Evolutionary conservation across 1,140 invertebrate genomes (phyloP).

Genomic region (Pachypeltis micranthus): DNA sequence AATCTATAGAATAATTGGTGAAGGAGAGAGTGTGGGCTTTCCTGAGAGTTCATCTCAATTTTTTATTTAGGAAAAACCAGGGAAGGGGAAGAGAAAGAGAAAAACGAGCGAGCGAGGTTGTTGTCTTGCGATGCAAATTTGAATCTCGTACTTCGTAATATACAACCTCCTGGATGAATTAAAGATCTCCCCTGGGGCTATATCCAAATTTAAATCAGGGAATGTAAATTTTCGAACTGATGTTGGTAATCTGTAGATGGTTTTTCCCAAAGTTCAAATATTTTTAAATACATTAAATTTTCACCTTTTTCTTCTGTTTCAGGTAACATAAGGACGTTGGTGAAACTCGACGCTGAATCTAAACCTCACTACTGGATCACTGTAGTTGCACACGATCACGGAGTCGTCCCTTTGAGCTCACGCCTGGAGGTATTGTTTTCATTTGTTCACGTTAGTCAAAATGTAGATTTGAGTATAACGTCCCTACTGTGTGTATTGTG

Average conservation of each 20-base stretch:
- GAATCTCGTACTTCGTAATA: background rate
- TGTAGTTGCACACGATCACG: constrained; percentile 79
- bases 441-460: no score
- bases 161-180: background rate
- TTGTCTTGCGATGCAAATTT: no score
- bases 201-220: background rate
- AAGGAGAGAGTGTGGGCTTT: no score
- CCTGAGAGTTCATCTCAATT: no score
- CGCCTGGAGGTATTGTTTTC: constrained; percentile 68
- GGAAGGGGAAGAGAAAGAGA: no score
- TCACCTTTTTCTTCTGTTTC: constrained; percentile 37
- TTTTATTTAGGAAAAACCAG: no score
- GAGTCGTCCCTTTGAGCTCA: constrained; percentile 69
- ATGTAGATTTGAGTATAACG: background rate
- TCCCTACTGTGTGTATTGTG: no score
- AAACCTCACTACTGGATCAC: constrained; percentile 85
- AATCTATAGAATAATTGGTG: no score
- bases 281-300: background rate
- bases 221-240: background rate
- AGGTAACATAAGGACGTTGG: constrained; percentile 74
- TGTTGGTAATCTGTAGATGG: background rate
- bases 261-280: background rate
- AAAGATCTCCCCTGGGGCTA: no score
- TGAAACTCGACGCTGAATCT: constrained; percentile 76
- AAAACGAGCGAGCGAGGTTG: no score